Base-by-base conservation (phyloP, 2,797 vertebrate species). In the Lerista edwardsae region DNA sequence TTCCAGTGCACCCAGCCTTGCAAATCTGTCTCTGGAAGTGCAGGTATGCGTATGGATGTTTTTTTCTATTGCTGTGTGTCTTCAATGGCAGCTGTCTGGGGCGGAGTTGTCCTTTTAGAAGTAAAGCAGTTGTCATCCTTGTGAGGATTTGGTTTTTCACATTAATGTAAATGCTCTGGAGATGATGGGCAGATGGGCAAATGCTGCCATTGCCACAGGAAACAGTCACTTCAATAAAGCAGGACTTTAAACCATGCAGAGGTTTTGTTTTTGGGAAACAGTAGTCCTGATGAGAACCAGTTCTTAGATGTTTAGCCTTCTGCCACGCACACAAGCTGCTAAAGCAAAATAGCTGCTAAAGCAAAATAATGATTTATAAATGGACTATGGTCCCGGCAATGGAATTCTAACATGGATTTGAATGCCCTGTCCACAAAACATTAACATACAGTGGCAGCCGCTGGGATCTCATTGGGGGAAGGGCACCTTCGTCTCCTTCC, bases 221-320 rank as follows among this genome's bases (percentile, higher is more conserved):
- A 57, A 75, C 79, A 62, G 79, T 71, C 41, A 51, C 57, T 76
- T 82, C 74, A 86, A 82, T 86, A 86, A 86, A 86, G 65, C 84
- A 71, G 84, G 84, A 71, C 64, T 81, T 86, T 76, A 86, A 81
- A 82, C 25, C n/a, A 39, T 21, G 29, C 39, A 39, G 44, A 39
- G 29, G n/a, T 61, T 39, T 73, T 62, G 25, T 25, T 51, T 51
- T 51, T 9, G 34, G 27, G 67, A 57, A 39, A 55, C 1, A 31
- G 31, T 17, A 65, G 34, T 8, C 44, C 23, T 14, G 47, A 68
- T 15, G 27, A 17, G 14, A 36, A 36, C 12, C 14, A 36, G 14
- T 55, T 31, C n/a, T 27, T 41, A 41, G 9, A 11, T 72, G 23
- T 27, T 44, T 39, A 27, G 25, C 39, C 39, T 41, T 27, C 69